Evolutionary conservation across 2,888 invertebrate species (phyloP).

Genomic region (Sphaerophoria taeniata): DNA sequence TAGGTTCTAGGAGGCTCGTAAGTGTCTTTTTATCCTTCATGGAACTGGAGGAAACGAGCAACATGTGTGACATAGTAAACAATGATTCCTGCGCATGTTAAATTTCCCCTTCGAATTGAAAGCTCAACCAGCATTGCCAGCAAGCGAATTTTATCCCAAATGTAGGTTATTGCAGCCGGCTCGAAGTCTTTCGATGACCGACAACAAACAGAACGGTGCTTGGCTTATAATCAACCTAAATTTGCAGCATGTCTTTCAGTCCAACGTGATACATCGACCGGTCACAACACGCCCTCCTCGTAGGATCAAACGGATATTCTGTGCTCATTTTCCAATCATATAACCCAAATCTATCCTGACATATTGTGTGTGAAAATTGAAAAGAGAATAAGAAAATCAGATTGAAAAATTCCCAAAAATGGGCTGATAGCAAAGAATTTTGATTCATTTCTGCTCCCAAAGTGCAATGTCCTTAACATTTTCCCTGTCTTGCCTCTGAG

Average conservation of each 20-base stretch:
- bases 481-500: not conserved
- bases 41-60: too few relatives aligned
- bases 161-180: conserved; percentile 65
- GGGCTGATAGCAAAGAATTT: conserved; percentile 54
- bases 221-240: conserved; percentile 61
- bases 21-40: too few relatives aligned
- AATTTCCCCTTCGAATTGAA: conserved; percentile 56
- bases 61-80: conserved; percentile 65
- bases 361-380: conserved; percentile 30
- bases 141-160: not conserved
- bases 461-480: conserved; percentile 3
- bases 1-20: conserved; percentile 26
- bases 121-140: conserved; percentile 56
- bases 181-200: conserved; percentile 39
- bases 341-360: conserved; percentile 18
- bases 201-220: conserved; percentile 11
- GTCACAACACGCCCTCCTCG: conserved; percentile 23
- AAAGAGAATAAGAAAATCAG: not conserved
- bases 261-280: conserved; percentile 54
- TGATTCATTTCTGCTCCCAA: conserved; percentile 1
- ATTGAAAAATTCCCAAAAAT: conserved; percentile 40
- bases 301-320: conserved; percentile 5
- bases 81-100: conserved; percentile 48
- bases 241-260: conserved; percentile 65
- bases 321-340: conserved; percentile 8